Conservation (phyloP, 2,888 invertebrate genomes). For the Troilus luridus region DNA sequence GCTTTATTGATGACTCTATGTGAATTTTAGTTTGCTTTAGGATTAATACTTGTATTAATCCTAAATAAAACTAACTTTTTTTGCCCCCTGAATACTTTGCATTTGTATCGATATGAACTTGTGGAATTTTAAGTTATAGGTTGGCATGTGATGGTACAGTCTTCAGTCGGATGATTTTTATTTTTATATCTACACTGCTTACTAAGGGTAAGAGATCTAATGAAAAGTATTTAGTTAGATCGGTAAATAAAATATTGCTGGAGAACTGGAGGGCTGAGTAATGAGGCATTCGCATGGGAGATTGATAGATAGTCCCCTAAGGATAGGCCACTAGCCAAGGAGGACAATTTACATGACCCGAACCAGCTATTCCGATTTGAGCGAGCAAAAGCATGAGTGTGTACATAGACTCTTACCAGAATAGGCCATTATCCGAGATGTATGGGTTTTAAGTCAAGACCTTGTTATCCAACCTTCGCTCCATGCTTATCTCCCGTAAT, state of each 20-base stretch:
- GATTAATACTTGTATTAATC: too few species aligned
- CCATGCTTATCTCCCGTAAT: slow-evolving; percentile 6
- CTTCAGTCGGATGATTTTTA: not conserved
- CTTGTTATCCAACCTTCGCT: not conserved
- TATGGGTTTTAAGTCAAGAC: slow-evolving; percentile 15
- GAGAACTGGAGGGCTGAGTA: not conserved
- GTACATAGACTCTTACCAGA: slow-evolving; percentile 4
- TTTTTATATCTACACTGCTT: not conserved
- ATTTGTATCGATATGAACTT: too few species aligned
- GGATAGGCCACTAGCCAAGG: not conserved
- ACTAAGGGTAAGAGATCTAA: not conserved
- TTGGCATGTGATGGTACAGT: not conserved
- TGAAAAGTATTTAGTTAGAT: not conserved
- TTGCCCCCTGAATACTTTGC: too few species aligned
- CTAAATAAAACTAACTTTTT: too few species aligned
- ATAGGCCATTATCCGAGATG: slow-evolving; percentile 21
- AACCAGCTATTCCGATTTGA: not conserved
- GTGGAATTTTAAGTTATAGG: too few species aligned
- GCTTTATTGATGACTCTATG: too few species aligned
- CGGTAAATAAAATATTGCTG: not conserved
- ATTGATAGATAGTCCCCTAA: slow-evolving; percentile 22
- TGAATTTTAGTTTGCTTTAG: too few species aligned
- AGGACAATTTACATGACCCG: not conserved
- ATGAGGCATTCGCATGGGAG: not conserved
- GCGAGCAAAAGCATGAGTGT: slow-evolving; percentile 1